These are phyloP conservation scores for Plutomurus gul DNA, from an alignment of 1,140 invertebrate species.

Conservation along the genomic window DNA sequence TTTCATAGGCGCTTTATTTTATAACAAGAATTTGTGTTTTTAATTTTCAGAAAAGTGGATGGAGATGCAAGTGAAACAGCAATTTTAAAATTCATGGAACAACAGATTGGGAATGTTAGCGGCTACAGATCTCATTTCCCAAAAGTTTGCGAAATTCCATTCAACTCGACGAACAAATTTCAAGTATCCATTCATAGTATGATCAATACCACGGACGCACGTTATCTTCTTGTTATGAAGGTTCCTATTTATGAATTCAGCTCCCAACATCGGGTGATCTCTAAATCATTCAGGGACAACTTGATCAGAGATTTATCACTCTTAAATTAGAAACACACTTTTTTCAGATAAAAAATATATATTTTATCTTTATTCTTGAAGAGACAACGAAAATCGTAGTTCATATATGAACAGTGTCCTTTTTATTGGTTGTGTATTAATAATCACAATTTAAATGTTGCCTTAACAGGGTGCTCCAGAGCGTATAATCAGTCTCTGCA, in stretches of 20 bases:
- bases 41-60: slow-evolving; percentile 58
- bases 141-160: slow-evolving; percentile 56
- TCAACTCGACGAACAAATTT: slow-evolving; percentile 45
- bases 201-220: slow-evolving; percentile 61
- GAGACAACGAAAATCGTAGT: background rate
- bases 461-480: slow-evolving; percentile 57
- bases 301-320: slow-evolving; percentile 56
- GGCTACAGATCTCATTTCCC: slow-evolving; percentile 53
- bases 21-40: background rate
- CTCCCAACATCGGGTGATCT: no score
- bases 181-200: slow-evolving; percentile 40
- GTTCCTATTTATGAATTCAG: no score
- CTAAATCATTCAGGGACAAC: no score
- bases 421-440: slow-evolving; percentile 52
- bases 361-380: background rate
- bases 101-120: slow-evolving; percentile 66
- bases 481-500: slow-evolving; percentile 16
- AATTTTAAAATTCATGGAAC: slow-evolving; percentile 77
- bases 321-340: no score
- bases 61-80: slow-evolving; percentile 82
- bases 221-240: slow-evolving; percentile 52
- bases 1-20: background rate
- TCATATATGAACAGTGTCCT: no score
- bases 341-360: no score
- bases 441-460: slow-evolving; percentile 57